Evolutionary conservation across 2,797 vertebrate species (phyloP), one percentile per base, ranked within the genome.

Genomic region (Jordanella pulchra): DNA sequence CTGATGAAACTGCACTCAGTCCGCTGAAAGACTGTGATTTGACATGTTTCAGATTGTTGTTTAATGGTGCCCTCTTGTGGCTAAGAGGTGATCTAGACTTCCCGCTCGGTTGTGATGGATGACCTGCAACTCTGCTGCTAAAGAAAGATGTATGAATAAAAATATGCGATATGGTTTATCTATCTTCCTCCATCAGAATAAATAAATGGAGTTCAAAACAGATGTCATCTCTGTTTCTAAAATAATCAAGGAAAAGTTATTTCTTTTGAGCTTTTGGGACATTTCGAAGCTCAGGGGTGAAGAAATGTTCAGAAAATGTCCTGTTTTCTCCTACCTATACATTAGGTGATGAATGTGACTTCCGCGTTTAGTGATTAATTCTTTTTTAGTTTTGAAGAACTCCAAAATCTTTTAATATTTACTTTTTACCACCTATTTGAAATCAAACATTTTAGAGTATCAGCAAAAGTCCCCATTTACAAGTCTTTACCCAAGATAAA

Each of bases 51-150:
- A 17, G 67, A 72, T 60, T 55, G 55, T 85, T 45, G 64, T 85
- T 56, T 68, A 39, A 80, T 77, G 39, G 53, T 32, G 56, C 87
- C 80, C 73, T 72, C 75, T 71, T 76, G 82, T 90, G 90, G 87
- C 44, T 61, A 23, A 0, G 2, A 73, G 27, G 56, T 39, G 84
- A 50, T 81, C 48, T 71, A 79, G 48, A n/a, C 27, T 44, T 35
- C 39, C 14, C 18, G 70, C 23, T 58, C 23, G 27, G n/a, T 32
- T 67, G 21, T 53, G 12, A 67, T 32, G 7, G 12, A 67, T 32
- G 7, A 77, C 71, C 27, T 47, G 42, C 54, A 73, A 50, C 23
- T 50, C 78, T 27, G 63, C 53, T 42, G 48, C n/a, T 47, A 53
- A 32, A 71, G 58, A 73, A 63, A 76, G 14, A 76, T 71, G 53